A percentile compares a stretch with the other conserved stretches of the same genome.
phyloP scores from a whole-genome alignment of 2,888 invertebrate genomes.

The Heteromurus nitidus region DNA sequence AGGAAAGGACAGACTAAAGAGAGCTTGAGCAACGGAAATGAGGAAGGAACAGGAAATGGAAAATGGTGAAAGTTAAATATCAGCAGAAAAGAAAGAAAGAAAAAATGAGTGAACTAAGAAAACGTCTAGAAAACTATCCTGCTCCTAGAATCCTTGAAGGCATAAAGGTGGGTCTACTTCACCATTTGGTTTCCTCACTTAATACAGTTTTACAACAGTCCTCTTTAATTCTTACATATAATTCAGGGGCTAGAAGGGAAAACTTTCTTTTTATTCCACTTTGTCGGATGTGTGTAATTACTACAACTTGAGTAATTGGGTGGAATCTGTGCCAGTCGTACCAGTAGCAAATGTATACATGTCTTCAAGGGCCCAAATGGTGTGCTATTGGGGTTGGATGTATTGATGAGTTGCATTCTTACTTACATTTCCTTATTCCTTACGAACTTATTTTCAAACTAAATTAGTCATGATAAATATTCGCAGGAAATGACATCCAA shows the following conservation, averaged over 20 bases:
- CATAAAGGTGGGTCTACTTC: not conserved
- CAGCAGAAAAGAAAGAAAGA: conserved; percentile 33
- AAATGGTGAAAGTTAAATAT: conserved; percentile 58
- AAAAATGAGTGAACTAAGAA: conserved; percentile 26
- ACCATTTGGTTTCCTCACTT: not conserved
- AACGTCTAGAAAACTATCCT: not conserved
- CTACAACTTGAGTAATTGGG: not conserved
- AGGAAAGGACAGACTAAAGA: conserved; percentile 22
- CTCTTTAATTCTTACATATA: too few relatives aligned
- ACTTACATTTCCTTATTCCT: not conserved
- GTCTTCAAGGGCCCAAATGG: not conserved
- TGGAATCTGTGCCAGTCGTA: not conserved
- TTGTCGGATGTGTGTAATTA: not conserved
- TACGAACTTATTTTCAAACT: not conserved
- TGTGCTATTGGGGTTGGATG: too few relatives aligned
- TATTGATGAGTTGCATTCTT: too few relatives aligned
- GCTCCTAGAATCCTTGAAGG: conserved; percentile 31
- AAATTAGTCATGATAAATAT: not conserved
- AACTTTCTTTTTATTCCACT: not conserved
- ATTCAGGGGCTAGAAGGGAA: not conserved
- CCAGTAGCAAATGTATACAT: not conserved
- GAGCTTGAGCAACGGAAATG: conserved; percentile 38
- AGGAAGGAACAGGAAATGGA: conserved; percentile 51
- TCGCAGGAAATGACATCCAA: not conserved
- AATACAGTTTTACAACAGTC: not conserved